These are phyloP conservation scores for Coreoperca whiteheadi DNA, from an alignment of 2,113 vertebrate genomes.

Conservation along the genomic window DNA sequence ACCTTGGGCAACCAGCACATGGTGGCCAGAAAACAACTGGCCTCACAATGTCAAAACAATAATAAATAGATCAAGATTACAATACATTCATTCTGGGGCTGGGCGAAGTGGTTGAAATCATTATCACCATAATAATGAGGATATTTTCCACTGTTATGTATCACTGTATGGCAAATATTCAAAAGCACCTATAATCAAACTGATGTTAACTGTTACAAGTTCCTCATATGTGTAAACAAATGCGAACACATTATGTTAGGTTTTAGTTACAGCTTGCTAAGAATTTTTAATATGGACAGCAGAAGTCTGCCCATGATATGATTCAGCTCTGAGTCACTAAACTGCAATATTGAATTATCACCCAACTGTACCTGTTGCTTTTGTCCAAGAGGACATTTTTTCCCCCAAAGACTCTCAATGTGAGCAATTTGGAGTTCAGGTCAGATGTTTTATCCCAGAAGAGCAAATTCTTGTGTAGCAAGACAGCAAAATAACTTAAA, in stretches of 20 bases:
- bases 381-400: neutral
- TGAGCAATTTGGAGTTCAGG: neutral
- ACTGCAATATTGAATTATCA: neutral
- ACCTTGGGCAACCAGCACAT: slow-evolving; percentile 58
- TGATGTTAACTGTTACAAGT: neutral
- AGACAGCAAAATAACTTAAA: neutral
- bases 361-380: neutral
- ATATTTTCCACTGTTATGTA: neutral
- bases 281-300: neutral
- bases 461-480: neutral
- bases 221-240: neutral
- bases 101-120: neutral
- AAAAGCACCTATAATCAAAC: neutral
- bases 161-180: neutral
- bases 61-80: slow-evolving; percentile 29
- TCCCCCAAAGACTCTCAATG: neutral
- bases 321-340: neutral
- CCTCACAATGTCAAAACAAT: slow-evolving; percentile 38
- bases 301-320: neutral
- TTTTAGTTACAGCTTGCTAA: neutral
- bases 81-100: neutral
- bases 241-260: neutral
- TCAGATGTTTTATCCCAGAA: neutral
- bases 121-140: neutral
- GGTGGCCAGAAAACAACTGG: slow-evolving; percentile 35